Evolutionary conservation across 2,888 invertebrate genomes (phyloP).

Genomic region (Campaea margaritaria): DNA sequence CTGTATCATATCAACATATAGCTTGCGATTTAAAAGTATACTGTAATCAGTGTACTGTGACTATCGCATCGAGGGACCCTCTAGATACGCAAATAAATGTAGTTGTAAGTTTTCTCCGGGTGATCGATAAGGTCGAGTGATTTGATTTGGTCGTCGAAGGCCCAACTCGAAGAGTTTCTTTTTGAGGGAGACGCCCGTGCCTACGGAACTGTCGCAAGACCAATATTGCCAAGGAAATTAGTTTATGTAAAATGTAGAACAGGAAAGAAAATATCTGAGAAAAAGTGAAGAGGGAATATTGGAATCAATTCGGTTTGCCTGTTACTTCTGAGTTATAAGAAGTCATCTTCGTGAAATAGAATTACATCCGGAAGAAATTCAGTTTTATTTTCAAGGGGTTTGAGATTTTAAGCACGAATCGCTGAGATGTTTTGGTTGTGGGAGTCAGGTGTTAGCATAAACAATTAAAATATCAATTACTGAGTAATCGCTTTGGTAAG

Average conservation of each 20-base stretch:
- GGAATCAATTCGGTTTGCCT: constrained; percentile 75
- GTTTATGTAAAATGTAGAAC: constrained; percentile 85
- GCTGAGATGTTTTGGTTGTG: constrained; percentile 18
- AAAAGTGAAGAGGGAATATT: constrained; percentile 77
- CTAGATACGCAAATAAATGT: constrained; percentile 71
- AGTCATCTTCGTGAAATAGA: constrained; percentile 63
- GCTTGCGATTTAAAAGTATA: constrained; percentile 39
- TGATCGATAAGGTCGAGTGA: constrained; percentile 82
- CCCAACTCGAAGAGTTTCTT: constrained; percentile 75
- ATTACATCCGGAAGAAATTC: constrained; percentile 54
- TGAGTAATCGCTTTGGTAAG: constrained; percentile 58
- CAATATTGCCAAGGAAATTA: constrained; percentile 85
- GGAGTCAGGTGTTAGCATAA: constrained; percentile 53
- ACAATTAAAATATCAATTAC: constrained; percentile 68
- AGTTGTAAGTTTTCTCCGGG: constrained; percentile 75
- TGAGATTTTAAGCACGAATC: constrained; percentile 20
- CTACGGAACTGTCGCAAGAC: constrained; percentile 82
- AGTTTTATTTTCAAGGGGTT: constrained; percentile 16
- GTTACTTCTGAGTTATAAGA: constrained; percentile 63
- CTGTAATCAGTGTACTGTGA: constrained; percentile 29
- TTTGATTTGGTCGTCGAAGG: constrained; percentile 81
- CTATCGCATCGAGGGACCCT: constrained; percentile 39
- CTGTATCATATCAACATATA: constrained; percentile 56
- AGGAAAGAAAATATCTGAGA: constrained; percentile 79
- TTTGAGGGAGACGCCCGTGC: constrained; percentile 76